These are phyloP conservation scores for Vandiemenella viatica DNA, from an alignment of 2,888 invertebrate genomes.

Conservation along the genomic window DNA sequence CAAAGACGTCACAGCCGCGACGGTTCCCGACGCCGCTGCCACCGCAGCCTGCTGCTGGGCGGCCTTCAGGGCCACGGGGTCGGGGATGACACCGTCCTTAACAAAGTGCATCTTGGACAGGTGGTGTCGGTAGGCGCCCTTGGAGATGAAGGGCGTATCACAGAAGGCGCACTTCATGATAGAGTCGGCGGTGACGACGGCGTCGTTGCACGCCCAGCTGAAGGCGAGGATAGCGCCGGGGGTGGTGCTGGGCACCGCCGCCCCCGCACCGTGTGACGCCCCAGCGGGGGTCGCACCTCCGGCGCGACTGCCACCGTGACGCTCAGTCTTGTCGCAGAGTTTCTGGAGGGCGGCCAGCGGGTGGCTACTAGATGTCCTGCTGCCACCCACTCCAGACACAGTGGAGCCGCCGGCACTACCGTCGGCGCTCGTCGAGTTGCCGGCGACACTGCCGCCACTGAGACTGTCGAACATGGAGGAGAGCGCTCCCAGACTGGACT, in stretches of 20 bases:
- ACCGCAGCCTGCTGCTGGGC: slow-evolving; percentile 29
- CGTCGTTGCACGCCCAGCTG: slow-evolving; percentile 90
- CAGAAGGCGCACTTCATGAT: slow-evolving; percentile 91
- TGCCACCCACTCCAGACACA: slow-evolving; percentile 38
- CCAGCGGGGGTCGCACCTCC: slow-evolving; percentile 27
- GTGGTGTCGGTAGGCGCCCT: slow-evolving; percentile 92
- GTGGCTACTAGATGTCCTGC: slow-evolving; percentile 56
- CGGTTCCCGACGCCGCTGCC: slow-evolving; percentile 20
- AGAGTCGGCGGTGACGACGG: slow-evolving; percentile 69
- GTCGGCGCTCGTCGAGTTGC: slow-evolving; percentile 18
- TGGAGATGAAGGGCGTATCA: slow-evolving; percentile 90
- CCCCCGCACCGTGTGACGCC: slow-evolving; percentile 24
- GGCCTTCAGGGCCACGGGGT: slow-evolving; percentile 49
- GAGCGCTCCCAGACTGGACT: slow-evolving; percentile 59
- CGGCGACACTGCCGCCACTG: slow-evolving; percentile 36
- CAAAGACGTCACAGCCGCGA: slow-evolving; percentile 31
- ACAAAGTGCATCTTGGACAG: slow-evolving; percentile 91
- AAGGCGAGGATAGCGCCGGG: slow-evolving; percentile 77
- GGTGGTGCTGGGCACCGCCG: slow-evolving; percentile 21
- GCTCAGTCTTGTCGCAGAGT: slow-evolving; percentile 89
- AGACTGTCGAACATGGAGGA: slow-evolving; percentile 84
- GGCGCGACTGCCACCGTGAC: slow-evolving; percentile 34
- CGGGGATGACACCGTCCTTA: slow-evolving; percentile 75
- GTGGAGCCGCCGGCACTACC: slow-evolving; percentile 23
- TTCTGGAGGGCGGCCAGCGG: slow-evolving; percentile 90